These are phyloP conservation scores for Phocoena phocoena DNA, from an alignment of 2,113 vertebrate genomes.

Conservation along the genomic window DNA sequence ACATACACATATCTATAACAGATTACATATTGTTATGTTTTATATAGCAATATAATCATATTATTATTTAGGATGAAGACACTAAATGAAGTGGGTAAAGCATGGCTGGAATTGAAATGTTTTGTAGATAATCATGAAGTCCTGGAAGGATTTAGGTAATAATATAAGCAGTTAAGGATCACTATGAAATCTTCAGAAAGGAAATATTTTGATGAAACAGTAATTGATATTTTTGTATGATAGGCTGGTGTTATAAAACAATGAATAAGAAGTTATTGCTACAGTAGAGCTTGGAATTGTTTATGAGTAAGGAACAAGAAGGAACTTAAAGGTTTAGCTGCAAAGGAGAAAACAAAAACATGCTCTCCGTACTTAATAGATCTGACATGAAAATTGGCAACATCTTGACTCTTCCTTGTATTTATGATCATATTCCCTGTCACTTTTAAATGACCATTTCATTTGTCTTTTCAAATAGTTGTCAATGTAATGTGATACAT, in stretches of 20 bases:
- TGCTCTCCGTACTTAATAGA: not conserved
- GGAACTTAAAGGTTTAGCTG: not conserved
- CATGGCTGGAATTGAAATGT: not conserved
- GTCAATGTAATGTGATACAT: not conserved
- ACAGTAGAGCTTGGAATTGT: not conserved
- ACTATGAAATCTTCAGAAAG: not conserved
- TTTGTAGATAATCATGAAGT: not conserved
- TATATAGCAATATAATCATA: not conserved
- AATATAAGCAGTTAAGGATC: not conserved
- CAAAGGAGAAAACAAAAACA: not conserved
- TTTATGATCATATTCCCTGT: not conserved
- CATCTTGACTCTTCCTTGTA: not conserved
- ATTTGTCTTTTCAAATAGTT: not conserved
- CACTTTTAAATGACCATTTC: not conserved
- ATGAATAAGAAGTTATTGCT: not conserved
- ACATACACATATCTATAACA: too few relatives aligned
- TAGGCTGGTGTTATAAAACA: not conserved
- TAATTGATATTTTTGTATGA: not conserved
- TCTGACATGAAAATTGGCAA: not conserved
- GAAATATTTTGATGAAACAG: not conserved
- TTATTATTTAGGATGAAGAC: not conserved
- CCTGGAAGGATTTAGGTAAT: not conserved
- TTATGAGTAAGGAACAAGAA: not conserved
- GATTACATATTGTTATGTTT: not conserved
- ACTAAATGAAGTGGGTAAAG: not conserved